Percentiles rank a stretch among this genome's conserved stretches.
Conservation (phyloP, 2,888 invertebrate species). For the Tenthredo scrophulariae region DNA sequence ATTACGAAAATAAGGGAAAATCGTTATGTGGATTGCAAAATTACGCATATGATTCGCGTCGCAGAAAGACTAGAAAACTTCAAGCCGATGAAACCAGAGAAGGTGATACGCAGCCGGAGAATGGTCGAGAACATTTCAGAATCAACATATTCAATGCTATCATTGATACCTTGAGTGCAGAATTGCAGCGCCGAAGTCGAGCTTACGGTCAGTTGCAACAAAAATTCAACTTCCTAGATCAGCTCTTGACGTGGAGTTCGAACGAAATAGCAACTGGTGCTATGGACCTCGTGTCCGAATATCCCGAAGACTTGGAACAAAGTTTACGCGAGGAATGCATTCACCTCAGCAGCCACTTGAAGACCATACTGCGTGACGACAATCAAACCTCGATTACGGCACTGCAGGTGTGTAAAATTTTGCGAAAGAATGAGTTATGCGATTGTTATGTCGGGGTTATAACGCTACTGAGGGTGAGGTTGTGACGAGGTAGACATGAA, state of each 20-base stretch:
- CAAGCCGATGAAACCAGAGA: slow-evolving; percentile 14
- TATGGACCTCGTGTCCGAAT: neutral
- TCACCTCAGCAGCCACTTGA: too few species aligned
- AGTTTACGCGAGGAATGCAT: too few species aligned
- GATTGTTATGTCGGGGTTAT: too few species aligned
- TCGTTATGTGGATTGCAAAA: slow-evolving; percentile 24
- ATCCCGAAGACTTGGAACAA: too few species aligned
- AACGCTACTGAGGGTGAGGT: too few species aligned
- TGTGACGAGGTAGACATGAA: too few species aligned
- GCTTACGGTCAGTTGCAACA: slow-evolving; percentile 36
- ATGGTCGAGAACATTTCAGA: slow-evolving; percentile 38
- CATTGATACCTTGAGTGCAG: slow-evolving; percentile 38
- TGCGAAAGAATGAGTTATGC: too few species aligned
- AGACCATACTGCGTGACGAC: too few species aligned
- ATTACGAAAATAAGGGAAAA: slow-evolving; percentile 20
- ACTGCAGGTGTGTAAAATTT: too few species aligned
- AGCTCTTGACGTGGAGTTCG: slow-evolving; percentile 34
- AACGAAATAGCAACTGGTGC: slow-evolving; percentile 32
- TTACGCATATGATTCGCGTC: slow-evolving; percentile 33
- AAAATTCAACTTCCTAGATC: slow-evolving; percentile 41
- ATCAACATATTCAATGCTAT: slow-evolving; percentile 27
- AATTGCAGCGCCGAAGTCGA: slow-evolving; percentile 37
- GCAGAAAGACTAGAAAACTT: slow-evolving; percentile 16
- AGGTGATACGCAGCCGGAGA: slow-evolving; percentile 16
- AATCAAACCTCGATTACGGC: too few species aligned